These are phyloP conservation scores for Amphipyra tragopoginis DNA, from an alignment of 2,888 invertebrate species.

Conservation along the genomic window DNA sequence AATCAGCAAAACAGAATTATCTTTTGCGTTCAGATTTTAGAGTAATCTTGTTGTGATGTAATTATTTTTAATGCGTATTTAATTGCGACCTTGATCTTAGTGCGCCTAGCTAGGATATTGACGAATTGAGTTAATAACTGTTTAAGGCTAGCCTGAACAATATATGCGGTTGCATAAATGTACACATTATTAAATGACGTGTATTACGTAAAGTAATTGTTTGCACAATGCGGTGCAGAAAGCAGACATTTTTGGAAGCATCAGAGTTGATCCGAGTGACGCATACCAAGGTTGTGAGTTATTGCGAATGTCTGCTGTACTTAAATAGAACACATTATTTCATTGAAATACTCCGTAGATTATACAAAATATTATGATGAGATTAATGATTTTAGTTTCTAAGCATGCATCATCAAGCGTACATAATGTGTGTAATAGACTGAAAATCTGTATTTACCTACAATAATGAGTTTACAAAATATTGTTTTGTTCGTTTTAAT, in stretches of 20 bases:
- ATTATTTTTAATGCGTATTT: slow-evolving; percentile 15
- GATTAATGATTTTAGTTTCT: slow-evolving; percentile 38
- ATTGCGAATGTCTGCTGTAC: slow-evolving; percentile 44
- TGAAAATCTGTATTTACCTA: too few relatives aligned
- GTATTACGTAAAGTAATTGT: slow-evolving; percentile 50
- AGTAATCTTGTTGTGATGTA: slow-evolving; percentile 17
- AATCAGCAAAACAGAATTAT: slow-evolving; percentile 6
- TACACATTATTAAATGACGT: slow-evolving; percentile 30
- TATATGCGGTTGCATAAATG: slow-evolving; percentile 26
- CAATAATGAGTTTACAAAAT: too few relatives aligned
- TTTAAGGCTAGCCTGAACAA: neutral
- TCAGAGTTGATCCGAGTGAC: slow-evolving; percentile 58
- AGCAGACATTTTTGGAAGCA: slow-evolving; percentile 56
- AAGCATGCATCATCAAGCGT: slow-evolving; percentile 54
- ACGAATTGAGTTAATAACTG: slow-evolving; percentile 6
- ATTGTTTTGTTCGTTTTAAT: slow-evolving; percentile 52
- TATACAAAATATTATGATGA: slow-evolving; percentile 17
- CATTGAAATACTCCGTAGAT: slow-evolving; percentile 18
- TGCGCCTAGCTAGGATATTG: slow-evolving; percentile 18
- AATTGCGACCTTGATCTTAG: slow-evolving; percentile 34
- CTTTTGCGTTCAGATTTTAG: neutral
- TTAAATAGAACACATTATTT: slow-evolving; percentile 41
- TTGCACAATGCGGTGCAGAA: slow-evolving; percentile 47
- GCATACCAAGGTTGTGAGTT: slow-evolving; percentile 58
- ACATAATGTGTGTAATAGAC: slow-evolving; percentile 58